Evolutionary conservation across 2,888 invertebrate genomes (phyloP), one percentile per base, ranked within the genome.

Genomic region (Aspidiotus rigidus): DNA sequence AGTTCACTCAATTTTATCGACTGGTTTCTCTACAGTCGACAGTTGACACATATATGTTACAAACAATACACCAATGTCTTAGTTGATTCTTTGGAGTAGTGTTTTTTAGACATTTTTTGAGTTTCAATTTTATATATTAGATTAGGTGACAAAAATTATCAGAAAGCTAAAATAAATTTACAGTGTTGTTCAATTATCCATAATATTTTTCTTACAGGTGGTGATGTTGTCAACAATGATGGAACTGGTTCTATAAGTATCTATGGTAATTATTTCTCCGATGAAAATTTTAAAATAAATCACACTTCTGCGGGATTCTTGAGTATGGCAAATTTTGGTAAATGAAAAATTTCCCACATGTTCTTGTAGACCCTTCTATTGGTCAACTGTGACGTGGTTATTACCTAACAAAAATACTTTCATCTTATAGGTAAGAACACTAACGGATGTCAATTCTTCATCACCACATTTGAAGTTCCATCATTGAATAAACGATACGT

Each of bases 401-500:
- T 28, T 28, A 28, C 28, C 28, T 28, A 28, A 28, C 28, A 28
- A 5, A 28, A 28, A 28, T 28, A 28, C 5, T 28, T n/a, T 28
- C 5, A 10, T 59, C 40, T 54, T 44, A n/a, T 16, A 75, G 75
- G 75, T 6, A 73, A 73, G 40, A 91, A 98, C 78, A 96, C 96
- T 42, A 98, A 98, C 77, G 97, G 97, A 41, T 96, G 95, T 0
- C 98, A 98, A 78, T 98, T 98, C 83, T 98, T 98, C 78, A 93
- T 98, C 75, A 98, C 97, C 39, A 88, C 89, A 5, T 86, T 86
- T 73, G 85, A 87, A 76, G 92, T 92, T 0, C 81, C 86, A n/a
- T 91, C 91, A 91, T 81, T 98, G 63, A 93, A 98, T 80, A 93
- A 93, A 62, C 85, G 90, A 77, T 97, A 98, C 78, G 97, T 97